Evolutionary conservation across 1,140 invertebrate genomes (phyloP), one percentile per base, ranked within the genome.

Genomic region (Radopholus similis): DNA sequence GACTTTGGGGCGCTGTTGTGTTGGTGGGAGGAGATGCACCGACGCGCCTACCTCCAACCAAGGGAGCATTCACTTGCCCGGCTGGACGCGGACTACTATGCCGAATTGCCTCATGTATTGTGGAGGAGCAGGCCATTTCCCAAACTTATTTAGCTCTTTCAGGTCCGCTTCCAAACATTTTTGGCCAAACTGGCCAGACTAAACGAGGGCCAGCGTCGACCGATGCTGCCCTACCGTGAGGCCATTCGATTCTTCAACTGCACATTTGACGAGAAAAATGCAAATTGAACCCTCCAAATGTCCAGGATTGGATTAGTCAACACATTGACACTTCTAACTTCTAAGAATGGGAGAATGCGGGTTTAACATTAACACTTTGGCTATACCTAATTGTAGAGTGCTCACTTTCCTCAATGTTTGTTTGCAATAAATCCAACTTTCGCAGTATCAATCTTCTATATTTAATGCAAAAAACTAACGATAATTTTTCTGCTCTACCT

Each of bases 1-100:
- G 66, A 68, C 42, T 68, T 67, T 26, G 51, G 66, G 13, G 66
- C 69, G 4, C 42, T 56, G 37, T 21, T 72, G 1, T 72, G 69
- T 35, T 53, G 49, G 66, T 30, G 30, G 26, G 70, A 70, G 42
- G 32, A 51, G 28, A 72, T 70, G 44, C 47, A 51, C 47, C 47
- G 47, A 23, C 8, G 47, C 8, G 47, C 47, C n/a, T 15, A 51
- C 15, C 30, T 51, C 47, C 23, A 51, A 15, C 23, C 1, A 30
- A 23, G 15, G 13, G n/a, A 58, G 15, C 35, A 32, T 11, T 18
- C 56, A 3, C 23, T 58, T 23, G 35, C 23, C 56, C 56, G 56
- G 28, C 23, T 58, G 23, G 15, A 58, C 28, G 11, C 8, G 11
- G 56, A 23, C 56, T 23, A 30, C 34, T 58, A 58, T 40, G 56